Evolutionary conservation across 2,113 vertebrate species (phyloP), one percentile per base, ranked within the genome.

Genomic region (Gymnarchus niloticus): DNA sequence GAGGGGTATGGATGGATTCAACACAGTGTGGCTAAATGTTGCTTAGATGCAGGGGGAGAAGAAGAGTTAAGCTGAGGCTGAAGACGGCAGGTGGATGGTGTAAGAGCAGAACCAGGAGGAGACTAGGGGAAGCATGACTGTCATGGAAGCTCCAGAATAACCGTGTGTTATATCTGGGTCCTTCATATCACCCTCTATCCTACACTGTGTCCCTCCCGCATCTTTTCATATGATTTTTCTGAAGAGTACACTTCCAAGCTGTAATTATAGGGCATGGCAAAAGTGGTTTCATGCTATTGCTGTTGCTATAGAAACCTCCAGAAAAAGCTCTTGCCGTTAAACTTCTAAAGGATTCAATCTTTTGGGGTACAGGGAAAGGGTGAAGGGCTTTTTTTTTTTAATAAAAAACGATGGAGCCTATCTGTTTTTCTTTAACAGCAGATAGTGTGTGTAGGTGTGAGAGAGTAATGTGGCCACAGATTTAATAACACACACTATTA

Each of bases 251-350:
- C 77, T 78, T 85, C 46, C 9, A 44, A 46, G 52, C 23, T 56
- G 84, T 85, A 78, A 85, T 85, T 85, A 85, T 56, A 85, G 84
- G 73, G 21, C 84, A 56, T 51, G 10, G 73, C 84, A 57, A 46
- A 56, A 85, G 46, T 28, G 73, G 37, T 41, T 78, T 78, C 69
- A 28, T 85, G 52, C 81, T 46, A 25, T 28, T 83, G 81, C 49
- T 57, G 86, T 86, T 86, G 86, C 86, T 83, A 83, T 77, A 73
- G 86, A 83, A 86, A 86, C 81, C 12, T 56, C 33, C 37, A 8
- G 81, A 57, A 51, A 49, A 86, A 82, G 57, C 52, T 57, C 81
- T 83, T 21, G 49, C 81, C 5, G 17, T 56, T 73, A 61, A 56
- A 52, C 81, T 21, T 83, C 65, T 86, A 56, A 82, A 77, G 81